Evolutionary conservation across 2,113 vertebrate species (phyloP).

Genomic region (Donacobius atricapilla): DNA sequence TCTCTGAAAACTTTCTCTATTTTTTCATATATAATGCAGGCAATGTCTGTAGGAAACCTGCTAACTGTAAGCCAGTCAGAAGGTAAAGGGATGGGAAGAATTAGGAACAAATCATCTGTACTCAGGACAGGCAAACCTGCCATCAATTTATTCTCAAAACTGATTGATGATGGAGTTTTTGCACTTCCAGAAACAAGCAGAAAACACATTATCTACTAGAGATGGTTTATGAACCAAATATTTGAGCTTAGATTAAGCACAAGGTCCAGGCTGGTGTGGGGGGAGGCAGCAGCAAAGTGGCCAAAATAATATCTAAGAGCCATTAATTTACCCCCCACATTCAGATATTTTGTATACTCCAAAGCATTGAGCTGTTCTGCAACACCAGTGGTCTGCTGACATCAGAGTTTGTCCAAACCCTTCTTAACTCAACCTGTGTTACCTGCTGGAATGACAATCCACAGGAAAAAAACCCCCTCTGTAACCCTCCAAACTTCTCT

Average conservation of each 20-base stretch:
- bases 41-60: not conserved
- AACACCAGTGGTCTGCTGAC: fast-evolving
- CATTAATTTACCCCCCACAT: not conserved
- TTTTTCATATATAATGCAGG: not conserved
- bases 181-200: not conserved
- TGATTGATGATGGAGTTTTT: not conserved
- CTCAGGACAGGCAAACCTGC: not conserved
- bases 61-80: not conserved
- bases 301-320: not conserved
- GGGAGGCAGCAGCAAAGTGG: not conserved
- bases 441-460: not conserved
- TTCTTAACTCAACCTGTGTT: not conserved
- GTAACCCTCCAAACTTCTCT: not conserved
- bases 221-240: not conserved
- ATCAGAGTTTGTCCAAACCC: not conserved
- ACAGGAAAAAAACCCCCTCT: not conserved
- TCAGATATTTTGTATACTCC: not conserved
- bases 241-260: not conserved
- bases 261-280: not conserved
- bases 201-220: not conserved
- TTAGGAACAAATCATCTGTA: not conserved
- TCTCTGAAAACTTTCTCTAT: not conserved
- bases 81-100: not conserved
- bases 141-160: not conserved
- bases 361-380: not conserved